Base-by-base conservation (phyloP, 2,797 vertebrate genomes). In the Ibycter americanus region DNA sequence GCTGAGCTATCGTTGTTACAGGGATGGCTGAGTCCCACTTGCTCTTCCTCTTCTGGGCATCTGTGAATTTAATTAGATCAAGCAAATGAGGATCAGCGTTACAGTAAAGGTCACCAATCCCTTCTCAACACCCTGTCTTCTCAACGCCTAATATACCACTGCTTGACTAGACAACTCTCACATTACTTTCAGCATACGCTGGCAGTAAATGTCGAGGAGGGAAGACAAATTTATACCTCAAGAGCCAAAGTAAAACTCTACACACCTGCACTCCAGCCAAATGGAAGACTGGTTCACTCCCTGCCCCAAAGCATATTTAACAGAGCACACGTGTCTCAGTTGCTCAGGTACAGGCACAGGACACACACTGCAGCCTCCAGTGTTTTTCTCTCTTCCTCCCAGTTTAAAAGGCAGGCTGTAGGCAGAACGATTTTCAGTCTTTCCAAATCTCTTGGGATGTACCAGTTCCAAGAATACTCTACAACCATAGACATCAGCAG, bases 1-100 rank as follows among this genome's bases (percentile, higher is more conserved):
- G 99, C 98, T 99, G 99, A 29, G 99, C 98, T 95, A 99, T 97
- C 11, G 99, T 99, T 0, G 98, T 98, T 56, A 99, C 99, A 0
- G 99, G 99, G 88, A 99, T 99, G 6, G 99, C 99, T 0, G 99
- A 99, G 97, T 99, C 99, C 99, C 99, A 99, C 90, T 99, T 99
- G 98, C 99, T 99, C 98, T 99, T 99, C 96, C 99, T 99, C 98
- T 99, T 99, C 95, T 99, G 99, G 66, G 99, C 99, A 62, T 99
- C 99, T 99, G 98, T n/a, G 62, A 32, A 74, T 90, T 87, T 11
- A 27, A 93, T 93, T 14, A 85, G 34, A 74, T 13, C 6, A 78
- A 79, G 29, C 51, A 94, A 61, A 80, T 1, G 2, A 79, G 58
- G 86, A 79, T 95, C 68, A 91, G 36, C 16, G 26, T n/a, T 9